A percentile compares a stretch with the other conserved stretches of the same genome.
Evolutionary conservation across 2,888 invertebrate genomes (phyloP).

Genomic region (Stenodema calcarata): DNA sequence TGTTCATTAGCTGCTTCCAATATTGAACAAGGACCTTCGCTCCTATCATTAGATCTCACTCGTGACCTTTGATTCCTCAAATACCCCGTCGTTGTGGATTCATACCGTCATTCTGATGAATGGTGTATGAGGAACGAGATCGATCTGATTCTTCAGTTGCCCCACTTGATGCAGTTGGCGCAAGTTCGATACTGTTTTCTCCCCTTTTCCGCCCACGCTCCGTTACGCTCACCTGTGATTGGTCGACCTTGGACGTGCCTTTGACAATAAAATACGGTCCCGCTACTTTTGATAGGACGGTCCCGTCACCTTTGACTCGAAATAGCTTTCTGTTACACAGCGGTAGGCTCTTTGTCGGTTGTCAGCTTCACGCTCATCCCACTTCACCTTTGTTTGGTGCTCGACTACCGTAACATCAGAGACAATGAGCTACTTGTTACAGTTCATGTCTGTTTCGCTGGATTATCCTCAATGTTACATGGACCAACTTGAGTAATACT

Average conservation of each 20-base stretch:
- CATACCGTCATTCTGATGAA: slow-evolving; percentile 1
- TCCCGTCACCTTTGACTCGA: background rate
- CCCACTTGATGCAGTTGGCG: slow-evolving; percentile 5
- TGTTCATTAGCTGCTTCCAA: background rate
- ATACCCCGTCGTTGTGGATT: background rate
- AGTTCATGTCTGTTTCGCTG: no score
- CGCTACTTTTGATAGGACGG: background rate
- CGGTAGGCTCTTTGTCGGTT: background rate
- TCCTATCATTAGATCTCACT: background rate
- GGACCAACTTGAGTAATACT: no score
- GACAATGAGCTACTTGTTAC: background rate
- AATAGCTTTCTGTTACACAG: background rate
- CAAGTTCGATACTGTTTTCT: background rate
- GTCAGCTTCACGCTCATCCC: slow-evolving; percentile 4
- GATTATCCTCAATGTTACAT: no score
- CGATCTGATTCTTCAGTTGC: slow-evolving; percentile 2
- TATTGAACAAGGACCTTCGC: background rate
- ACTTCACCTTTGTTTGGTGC: background rate
- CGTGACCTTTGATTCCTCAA: background rate
- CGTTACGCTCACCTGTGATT: background rate
- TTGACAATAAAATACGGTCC: slow-evolving; percentile 27
- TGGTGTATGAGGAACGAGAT: background rate
- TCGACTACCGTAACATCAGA: background rate
- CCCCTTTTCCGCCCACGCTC: background rate
- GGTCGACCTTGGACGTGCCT: slow-evolving; percentile 28